Evolutionary conservation across 1,140 invertebrate species (phyloP).

Genomic region (Matsumurasca onukii): DNA sequence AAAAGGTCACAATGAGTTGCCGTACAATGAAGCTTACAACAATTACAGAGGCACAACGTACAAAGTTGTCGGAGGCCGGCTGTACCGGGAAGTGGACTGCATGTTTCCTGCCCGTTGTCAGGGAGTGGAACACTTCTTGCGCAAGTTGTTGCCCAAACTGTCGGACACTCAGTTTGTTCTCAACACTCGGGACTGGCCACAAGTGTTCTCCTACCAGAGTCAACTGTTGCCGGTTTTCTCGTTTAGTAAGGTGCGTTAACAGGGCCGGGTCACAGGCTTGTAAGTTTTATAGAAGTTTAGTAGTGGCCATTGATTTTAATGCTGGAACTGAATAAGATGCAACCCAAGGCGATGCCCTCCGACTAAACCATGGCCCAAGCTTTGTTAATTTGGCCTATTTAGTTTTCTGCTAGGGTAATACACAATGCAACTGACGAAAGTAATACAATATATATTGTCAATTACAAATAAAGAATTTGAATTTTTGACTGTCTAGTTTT

Average conservation of each 20-base stretch:
- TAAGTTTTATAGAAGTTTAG: no score
- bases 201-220: constrained; percentile 61
- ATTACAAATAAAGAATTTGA: no score
- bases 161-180: constrained; percentile 86
- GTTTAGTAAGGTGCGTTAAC: constrained; percentile 93
- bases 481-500: no score
- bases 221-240: constrained; percentile 81
- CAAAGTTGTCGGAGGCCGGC: constrained; percentile 76
- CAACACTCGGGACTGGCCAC: constrained; percentile 92
- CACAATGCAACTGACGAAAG: neutral
- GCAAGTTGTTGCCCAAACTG: constrained; percentile 61
- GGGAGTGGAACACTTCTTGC: constrained; percentile 89
- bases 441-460: no score
- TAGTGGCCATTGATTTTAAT: neutral
- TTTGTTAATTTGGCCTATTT: neutral
- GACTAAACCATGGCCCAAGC: neutral
- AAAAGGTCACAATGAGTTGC: constrained; percentile 10
- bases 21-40: neutral
- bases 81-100: constrained; percentile 82
- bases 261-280: no score
- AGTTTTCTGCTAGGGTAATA: neutral
- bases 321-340: neutral
- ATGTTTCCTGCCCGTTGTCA: constrained; percentile 90
- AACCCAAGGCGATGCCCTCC: neutral
- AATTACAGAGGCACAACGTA: constrained; percentile 75